Evolutionary conservation across 1,140 invertebrate genomes (phyloP), one percentile per base, ranked within the genome.

Genomic region (Neoseiulus cucumeris): DNA sequence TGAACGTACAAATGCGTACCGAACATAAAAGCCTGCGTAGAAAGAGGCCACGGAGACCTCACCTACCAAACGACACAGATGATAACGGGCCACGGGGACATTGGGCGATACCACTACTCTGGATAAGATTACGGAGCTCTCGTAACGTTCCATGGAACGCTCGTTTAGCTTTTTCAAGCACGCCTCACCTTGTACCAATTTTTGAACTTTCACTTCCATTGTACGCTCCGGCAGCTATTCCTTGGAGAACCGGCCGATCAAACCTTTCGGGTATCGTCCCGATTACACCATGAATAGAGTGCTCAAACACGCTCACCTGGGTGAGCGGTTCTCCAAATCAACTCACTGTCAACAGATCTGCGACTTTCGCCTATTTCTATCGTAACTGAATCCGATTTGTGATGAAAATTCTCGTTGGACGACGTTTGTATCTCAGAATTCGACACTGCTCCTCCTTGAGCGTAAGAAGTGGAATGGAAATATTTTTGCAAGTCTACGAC

Each of bases 201-300:
- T 14, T 14, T n/a, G 12, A 12, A 7, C 4, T 47, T 47, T 17
- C 7, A n/a, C n/a, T n/a, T n/a, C n/a, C n/a, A n/a, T 47, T 7
- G 4, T 17, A 47, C 4, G 45, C 4, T 47, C 14, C 28, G 4
- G 18, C 28, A 47, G 18, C 28, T 47, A 14, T 47, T 55, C 70
- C 42, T 74, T 95, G 66, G 96, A 94, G 75, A 84, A 95, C 72
- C 77, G 92, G 47, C 79, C 81, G 77, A 92, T 95, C 0, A 87
- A 85, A 74, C 93, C 97, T 78, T 97, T 83, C 82, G 93, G 93
- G 0, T 96, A 86, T 76, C 87, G 91, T 74, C 97, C 97, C 75
- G 78, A 83, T 66, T 97, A 98, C 78, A 83, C 83, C 30, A 85
- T 79, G 28, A 97, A 97, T 77, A 86, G 86, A 78, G 85, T 96